These are phyloP conservation scores for Lycaena phlaeas DNA, from an alignment of 2,888 invertebrate species.

Conservation along the genomic window DNA sequence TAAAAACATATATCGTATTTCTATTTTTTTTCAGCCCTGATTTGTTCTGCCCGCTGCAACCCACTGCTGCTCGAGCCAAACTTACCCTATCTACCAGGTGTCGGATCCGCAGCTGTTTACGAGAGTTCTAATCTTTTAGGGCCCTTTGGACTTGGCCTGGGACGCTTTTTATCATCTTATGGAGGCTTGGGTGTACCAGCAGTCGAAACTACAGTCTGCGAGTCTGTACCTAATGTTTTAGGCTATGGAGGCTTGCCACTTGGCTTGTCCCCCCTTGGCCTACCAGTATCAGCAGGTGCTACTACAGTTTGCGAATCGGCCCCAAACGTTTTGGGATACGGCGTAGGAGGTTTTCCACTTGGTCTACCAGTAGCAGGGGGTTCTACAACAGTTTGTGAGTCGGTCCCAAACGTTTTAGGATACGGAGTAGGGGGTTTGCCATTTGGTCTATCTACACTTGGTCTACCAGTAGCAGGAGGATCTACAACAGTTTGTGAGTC, in stretches of 20 bases:
- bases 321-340: constrained; percentile 18
- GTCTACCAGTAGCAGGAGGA: not conserved
- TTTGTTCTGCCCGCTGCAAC: constrained; percentile 32
- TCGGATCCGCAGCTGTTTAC: too few species aligned
- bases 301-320: constrained; percentile 31
- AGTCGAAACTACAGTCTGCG: too few species aligned
- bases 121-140: too few species aligned
- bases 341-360: not conserved
- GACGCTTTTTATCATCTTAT: not conserved
- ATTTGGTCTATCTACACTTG: not conserved
- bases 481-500: constrained; percentile 6
- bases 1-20: not conserved
- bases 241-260: not conserved
- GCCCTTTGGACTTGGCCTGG: too few species aligned
- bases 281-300: not conserved
- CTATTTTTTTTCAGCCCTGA: constrained; percentile 29
- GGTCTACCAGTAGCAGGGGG: not conserved
- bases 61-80: constrained; percentile 35
- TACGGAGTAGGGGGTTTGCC: not conserved
- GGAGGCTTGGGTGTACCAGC: too few species aligned
- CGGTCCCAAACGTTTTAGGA: not conserved
- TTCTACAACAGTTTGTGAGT: not conserved
- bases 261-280: not conserved
- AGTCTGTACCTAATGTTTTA: too few species aligned
- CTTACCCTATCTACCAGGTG: too few species aligned